Evolutionary conservation across 2,888 invertebrate species (phyloP), one percentile per base, ranked within the genome.

Genomic region (Trachelus iudaicus): DNA sequence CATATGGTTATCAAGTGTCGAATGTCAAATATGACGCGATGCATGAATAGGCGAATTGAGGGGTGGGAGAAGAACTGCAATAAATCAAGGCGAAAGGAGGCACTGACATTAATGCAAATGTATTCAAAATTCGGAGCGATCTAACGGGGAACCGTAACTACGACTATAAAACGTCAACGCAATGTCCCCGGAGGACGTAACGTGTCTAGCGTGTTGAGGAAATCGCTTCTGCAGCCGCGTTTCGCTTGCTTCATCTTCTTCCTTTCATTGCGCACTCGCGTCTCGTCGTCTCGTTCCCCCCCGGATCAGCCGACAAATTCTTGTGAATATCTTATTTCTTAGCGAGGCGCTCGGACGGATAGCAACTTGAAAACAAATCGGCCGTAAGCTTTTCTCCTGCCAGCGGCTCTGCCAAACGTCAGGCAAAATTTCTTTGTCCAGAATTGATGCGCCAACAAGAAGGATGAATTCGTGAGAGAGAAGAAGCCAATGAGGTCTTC

Each of bases 31-130:
- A 40, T 15, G 15, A 15, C 15, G 40, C 15, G 40, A 40, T 15
- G 40, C 15, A 15, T 15, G 40, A 40, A 40, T 6, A 15, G 40
- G 6, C 2, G 40, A 15, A 40, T 40, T 40, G 15, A 15, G 31
- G 31, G 31, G 4, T 6, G 15, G 4, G 15, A 6, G 15, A 40
- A 40, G 40, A 40, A 40, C 15, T 40, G 40, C 40, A 40, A 40
- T 40, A 40, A 40, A 40, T 40, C 40, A 40, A 15, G 40, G 15
- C 40, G 40, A 15, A 40, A 40, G 40, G 40, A 40, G 40, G 40
- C 40, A 15, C 40, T 15, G 40, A 76, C 76, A 81, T 85, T 84
- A 76, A 85, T 83, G 82, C 81, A 85, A 87, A 87, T 87, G 87
- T 85, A 87, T 87, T 86, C 87, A 80, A 69, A 85, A 83, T 79